Base-by-base conservation (phyloP, 2,113 vertebrate species). In the Zosterops borbonicus region DNA sequence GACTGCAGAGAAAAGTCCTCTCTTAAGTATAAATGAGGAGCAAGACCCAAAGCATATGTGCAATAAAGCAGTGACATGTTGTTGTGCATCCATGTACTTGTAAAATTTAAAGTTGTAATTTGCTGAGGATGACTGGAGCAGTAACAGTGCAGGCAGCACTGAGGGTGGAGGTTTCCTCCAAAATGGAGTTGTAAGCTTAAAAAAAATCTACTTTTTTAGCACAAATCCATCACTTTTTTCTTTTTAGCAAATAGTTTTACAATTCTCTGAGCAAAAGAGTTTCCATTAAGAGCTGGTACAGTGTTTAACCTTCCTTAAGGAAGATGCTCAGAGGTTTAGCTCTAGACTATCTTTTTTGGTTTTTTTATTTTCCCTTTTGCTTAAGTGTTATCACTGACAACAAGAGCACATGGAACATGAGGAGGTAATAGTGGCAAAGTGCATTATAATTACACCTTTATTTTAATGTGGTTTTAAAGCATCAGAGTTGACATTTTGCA, bases 31-130 rank as follows among this genome's bases (percentile, higher is more conserved):
- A 7, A 22, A 9, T 3, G 28, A 60, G 39, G 39, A 39, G 39
- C 39, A 6, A 22, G 77, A 62, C 42, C 9, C 0, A 0, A 10
- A 22, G 64, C 27, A 28, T n/a, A 7, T 0, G 0, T 15, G n/a
- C 44, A 14, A 1, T 41, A 12, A 27, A 53, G 49, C 50, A 17
- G 37, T 4, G 70, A 19, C 9, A 1, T 0, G 0, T 64, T 63
- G 4, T 1, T 62, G 56, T 47, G 35, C 22, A 8, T n/a, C 17
- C 23, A 3, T 0, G 0, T 8, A 2, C n/a, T 2, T 37, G 6
- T 8, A 18, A n/a, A 37, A 58, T 12, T 18, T 20, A 14, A 56
- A 82, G 37, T 41, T 59, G 11, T 70, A 3, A 7, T 21, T 42
- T 58, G 39, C 42, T 46, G 70, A 21, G 24, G 71, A 13, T 2